phyloP scores from a whole-genome alignment of 2,113 vertebrate genomes.

The Apodemus sylvaticus region DNA sequence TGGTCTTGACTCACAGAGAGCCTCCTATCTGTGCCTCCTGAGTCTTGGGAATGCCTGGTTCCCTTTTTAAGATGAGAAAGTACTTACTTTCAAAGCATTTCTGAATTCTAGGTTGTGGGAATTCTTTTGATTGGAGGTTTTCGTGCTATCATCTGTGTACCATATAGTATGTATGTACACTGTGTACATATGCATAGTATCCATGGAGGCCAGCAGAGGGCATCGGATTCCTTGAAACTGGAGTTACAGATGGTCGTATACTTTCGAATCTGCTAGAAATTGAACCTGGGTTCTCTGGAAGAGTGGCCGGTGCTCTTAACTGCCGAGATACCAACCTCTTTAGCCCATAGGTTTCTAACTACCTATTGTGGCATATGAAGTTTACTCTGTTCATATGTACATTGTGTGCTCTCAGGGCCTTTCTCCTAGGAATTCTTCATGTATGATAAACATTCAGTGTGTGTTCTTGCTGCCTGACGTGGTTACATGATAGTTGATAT shows the following conservation, averaged over 20 bases:
- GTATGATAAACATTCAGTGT: not conserved
- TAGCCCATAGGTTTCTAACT: not conserved
- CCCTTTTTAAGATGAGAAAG: not conserved
- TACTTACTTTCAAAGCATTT: slow-evolving; percentile 32
- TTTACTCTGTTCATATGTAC: not conserved
- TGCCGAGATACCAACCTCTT: not conserved
- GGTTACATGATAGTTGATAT: not conserved
- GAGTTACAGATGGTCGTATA: no score
- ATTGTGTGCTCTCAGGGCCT: not conserved
- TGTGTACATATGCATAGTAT: not conserved
- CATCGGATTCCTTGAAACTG: not conserved
- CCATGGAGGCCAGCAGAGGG: not conserved
- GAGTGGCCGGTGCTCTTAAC: not conserved
- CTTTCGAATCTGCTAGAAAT: not conserved
- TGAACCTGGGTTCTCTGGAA: not conserved
- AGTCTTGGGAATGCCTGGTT: not conserved
- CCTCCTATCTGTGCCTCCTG: not conserved
- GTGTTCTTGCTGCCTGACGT: not conserved
- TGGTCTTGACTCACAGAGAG: not conserved
- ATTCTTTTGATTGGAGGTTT: not conserved
- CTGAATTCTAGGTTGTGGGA: not conserved
- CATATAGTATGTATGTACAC: no score
- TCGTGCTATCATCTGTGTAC: not conserved
- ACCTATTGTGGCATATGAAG: not conserved
- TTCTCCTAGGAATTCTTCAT: not conserved